A percentile compares a stretch with the other conserved stretches of the same genome.
phyloP scores from a whole-genome alignment of 2,113 vertebrate species.

The Nannobrachium achirus region DNA sequence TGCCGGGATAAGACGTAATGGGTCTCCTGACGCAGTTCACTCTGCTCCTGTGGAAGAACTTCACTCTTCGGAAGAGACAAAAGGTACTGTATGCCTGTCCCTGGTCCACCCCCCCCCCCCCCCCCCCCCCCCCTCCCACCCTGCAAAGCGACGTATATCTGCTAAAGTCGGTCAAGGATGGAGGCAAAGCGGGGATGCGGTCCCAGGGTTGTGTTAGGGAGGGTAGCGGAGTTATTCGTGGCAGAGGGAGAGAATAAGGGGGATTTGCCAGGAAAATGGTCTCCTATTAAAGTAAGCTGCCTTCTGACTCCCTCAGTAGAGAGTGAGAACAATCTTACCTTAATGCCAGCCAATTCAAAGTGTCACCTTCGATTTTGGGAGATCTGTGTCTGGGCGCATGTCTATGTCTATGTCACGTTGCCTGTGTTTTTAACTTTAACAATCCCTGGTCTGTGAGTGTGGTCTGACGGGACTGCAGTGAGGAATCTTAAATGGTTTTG shows the following conservation, averaged over 20 bases:
- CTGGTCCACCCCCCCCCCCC: constrained; percentile 21
- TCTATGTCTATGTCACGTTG: constrained; percentile 61
- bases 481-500: constrained; percentile 47
- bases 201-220: constrained; percentile 39
- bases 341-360: constrained; percentile 70
- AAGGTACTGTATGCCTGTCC: constrained; percentile 67
- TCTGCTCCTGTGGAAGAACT: constrained; percentile 85
- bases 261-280: constrained; percentile 64
- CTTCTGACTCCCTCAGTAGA: constrained; percentile 57
- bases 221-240: constrained; percentile 55
- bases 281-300: constrained; percentile 63
- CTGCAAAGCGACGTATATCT: constrained; percentile 45
- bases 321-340: constrained; percentile 67
- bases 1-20: constrained; percentile 76
- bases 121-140: constrained; percentile 25
- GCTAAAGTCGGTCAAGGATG: constrained; percentile 49
- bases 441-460: constrained; percentile 25
- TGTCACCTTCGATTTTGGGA: constrained; percentile 75
- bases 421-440: constrained; percentile 54
- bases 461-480: constrained; percentile 31
- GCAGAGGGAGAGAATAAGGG: constrained; percentile 52
- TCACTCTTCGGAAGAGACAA: constrained; percentile 82
- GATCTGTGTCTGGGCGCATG: constrained; percentile 53
- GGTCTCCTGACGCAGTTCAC: constrained; percentile 80
- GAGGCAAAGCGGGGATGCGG: constrained; percentile 44